Conservation (phyloP, 2,113 vertebrate genomes). For the Toxostoma redivivum region DNA sequence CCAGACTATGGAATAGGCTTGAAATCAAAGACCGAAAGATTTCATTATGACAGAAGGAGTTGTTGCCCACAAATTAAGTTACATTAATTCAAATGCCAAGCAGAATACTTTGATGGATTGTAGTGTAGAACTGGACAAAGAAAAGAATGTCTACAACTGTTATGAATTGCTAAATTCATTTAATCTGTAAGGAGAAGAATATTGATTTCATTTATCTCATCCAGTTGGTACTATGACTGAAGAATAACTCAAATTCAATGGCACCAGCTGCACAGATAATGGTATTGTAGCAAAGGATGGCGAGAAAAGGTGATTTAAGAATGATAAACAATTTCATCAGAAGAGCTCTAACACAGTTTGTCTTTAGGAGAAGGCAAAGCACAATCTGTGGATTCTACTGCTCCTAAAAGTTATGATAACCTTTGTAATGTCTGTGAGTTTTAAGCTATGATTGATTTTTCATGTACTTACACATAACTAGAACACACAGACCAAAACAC, state of each 20-base stretch:
- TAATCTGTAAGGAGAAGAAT: constrained; percentile 39
- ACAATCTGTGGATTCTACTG: background rate
- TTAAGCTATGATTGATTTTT: background rate
- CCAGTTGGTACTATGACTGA: constrained; percentile 40
- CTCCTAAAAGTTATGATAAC: background rate
- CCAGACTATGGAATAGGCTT: background rate
- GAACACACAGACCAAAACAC: background rate
- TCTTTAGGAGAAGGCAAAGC: constrained; percentile 26
- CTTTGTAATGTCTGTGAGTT: background rate
- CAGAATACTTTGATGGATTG: constrained; percentile 7
- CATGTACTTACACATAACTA: background rate
- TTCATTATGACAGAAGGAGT: constrained; percentile 9
- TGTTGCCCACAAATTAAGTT: constrained; percentile 53
- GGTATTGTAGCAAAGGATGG: background rate
- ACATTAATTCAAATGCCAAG: constrained; percentile 46
- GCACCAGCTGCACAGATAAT: constrained; percentile 35
- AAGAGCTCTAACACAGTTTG: constrained; percentile 42
- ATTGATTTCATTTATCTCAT: constrained; percentile 66
- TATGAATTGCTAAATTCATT: constrained; percentile 44
- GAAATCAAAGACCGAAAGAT: constrained; percentile 37
- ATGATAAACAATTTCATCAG: constrained; percentile 48
- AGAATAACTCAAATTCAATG: constrained; percentile 54
- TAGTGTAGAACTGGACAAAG: background rate
- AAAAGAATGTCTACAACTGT: constrained; percentile 1
- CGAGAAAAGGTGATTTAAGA: constrained; percentile 8